Conservation (phyloP, 2,888 invertebrate genomes). For the Villa cingulata region DNA sequence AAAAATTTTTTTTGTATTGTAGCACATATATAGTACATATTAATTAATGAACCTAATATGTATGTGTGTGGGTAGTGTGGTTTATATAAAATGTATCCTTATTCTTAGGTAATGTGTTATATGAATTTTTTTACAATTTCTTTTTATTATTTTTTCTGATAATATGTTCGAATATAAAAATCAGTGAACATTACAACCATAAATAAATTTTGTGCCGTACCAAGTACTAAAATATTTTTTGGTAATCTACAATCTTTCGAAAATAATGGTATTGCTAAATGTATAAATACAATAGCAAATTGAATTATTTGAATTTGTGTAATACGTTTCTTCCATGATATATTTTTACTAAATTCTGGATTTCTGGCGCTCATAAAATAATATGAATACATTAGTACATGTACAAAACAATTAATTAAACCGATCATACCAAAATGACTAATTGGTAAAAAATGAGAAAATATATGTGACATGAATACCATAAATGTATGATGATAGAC, state of each 20-base stretch:
- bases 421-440: constrained; percentile 54
- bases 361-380: constrained; percentile 63
- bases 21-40: no score
- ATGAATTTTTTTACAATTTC: constrained; percentile 17
- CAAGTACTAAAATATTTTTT: constrained; percentile 39
- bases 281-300: constrained; percentile 46
- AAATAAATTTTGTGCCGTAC: constrained; percentile 50
- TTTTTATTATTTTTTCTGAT: constrained; percentile 44
- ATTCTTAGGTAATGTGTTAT: no score
- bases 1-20: no score
- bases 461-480: constrained; percentile 47
- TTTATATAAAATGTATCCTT: no score
- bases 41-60: no score
- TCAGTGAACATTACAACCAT: constrained; percentile 52
- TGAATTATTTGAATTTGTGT: constrained; percentile 73
- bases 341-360: constrained; percentile 50
- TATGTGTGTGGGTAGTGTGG: no score
- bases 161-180: no score
- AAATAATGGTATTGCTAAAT: constrained; percentile 39
- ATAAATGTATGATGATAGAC: constrained; percentile 61
- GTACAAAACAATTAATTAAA: constrained; percentile 59
- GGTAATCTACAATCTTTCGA: constrained; percentile 46
- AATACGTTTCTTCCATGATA: constrained; percentile 77
- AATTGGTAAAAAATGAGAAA: constrained; percentile 44
- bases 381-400: constrained; percentile 69